These are phyloP conservation scores for Cyanoderma ruficeps DNA, from an alignment of 2,113 vertebrate genomes.

Conservation along the genomic window DNA sequence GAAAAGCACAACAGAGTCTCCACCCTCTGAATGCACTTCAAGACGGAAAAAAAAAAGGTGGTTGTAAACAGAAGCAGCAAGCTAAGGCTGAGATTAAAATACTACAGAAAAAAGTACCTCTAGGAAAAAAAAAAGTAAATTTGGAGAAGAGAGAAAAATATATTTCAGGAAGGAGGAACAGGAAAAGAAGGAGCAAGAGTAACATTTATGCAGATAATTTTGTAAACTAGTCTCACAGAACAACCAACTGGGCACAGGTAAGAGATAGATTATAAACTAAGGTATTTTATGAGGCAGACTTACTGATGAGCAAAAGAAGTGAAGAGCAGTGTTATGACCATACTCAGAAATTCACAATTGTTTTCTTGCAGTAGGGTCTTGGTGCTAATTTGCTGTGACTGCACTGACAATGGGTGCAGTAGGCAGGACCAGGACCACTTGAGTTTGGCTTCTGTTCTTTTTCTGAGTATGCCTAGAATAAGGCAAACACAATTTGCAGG, in stretches of 20 bases:
- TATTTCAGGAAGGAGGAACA: not conserved
- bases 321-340: not conserved
- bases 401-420: not conserved
- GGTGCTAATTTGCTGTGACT: not conserved
- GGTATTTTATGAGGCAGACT: not conserved
- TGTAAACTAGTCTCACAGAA: not conserved
- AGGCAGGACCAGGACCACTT: not conserved
- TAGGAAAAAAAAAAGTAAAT: not conserved
- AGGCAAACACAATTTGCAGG: not conserved
- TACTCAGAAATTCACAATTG: not conserved
- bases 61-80: not conserved
- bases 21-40: not conserved
- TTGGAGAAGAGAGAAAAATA: not conserved
- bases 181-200: not conserved
- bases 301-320: not conserved
- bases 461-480: not conserved
- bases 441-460: not conserved
- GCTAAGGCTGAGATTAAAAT: not conserved
- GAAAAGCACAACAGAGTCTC: rapidly evolving
- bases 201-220: not conserved
- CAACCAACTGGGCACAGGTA: not conserved
- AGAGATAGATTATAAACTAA: not conserved
- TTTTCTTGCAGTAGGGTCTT: not conserved
- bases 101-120: not conserved
- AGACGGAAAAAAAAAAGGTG: not conserved